Conservation (phyloP, 2,113 vertebrate genomes). For the Narcine bancroftii region DNA sequence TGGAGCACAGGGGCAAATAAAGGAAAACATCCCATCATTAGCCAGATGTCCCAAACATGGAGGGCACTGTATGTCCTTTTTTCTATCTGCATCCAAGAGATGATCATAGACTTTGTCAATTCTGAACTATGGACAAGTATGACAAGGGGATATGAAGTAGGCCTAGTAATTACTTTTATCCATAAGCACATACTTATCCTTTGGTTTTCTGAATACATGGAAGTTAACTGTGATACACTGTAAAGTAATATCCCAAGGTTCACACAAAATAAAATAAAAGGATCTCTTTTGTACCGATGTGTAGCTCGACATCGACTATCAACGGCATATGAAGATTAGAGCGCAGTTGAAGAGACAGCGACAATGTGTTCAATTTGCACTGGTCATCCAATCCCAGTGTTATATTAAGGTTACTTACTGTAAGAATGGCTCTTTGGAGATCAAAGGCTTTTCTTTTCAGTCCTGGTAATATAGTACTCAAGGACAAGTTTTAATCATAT, state of each 20-base stretch:
- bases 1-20: no score
- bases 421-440: not conserved
- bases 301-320: not conserved
- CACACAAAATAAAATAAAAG: not conserved
- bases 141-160: not conserved
- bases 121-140: not conserved
- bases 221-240: not conserved
- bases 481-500: not conserved
- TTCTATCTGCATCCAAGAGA: not conserved
- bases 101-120: not conserved
- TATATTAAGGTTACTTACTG: not conserved
- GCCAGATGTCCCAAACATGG: no score
- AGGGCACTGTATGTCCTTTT: not conserved
- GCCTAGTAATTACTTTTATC: not conserved
- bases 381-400: not conserved
- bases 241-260: no score
- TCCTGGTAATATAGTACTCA: not conserved
- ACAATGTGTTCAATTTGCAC: not conserved
- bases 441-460: not conserved
- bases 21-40: no score
- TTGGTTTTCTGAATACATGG: not conserved
- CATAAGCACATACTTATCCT: conserved; percentile 3
- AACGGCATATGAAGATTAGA: not conserved
- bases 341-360: not conserved
- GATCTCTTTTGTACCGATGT: not conserved